Percentiles rank a stretch among this genome's conserved stretches.
Evolutionary conservation across 2,888 invertebrate species (phyloP).

Genomic region (Dasysyrphus albostriatus): DNA sequence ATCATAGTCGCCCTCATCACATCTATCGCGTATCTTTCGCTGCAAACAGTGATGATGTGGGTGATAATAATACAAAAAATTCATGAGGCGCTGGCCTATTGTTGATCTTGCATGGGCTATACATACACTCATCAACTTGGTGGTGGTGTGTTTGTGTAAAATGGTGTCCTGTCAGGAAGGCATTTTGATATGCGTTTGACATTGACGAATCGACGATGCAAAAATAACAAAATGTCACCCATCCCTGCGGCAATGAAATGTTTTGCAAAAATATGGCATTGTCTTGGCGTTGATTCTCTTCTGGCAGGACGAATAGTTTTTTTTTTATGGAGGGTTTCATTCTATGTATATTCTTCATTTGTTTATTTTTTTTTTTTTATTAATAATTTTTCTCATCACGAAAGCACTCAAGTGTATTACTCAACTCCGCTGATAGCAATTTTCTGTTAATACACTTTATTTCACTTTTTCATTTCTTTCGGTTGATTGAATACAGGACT

Average conservation of each 20-base stretch:
- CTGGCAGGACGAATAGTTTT: conserved; percentile 32
- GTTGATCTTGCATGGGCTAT: conserved; percentile 19
- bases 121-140: not conserved
- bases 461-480: conserved; percentile 52
- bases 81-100: conserved; percentile 52
- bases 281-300: conserved; percentile 35
- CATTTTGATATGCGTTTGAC: conserved; percentile 82
- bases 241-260: not conserved
- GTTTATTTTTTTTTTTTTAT: conserved; percentile 11
- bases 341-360: conserved; percentile 4
- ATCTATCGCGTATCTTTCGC: not conserved
- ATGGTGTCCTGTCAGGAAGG: conserved; percentile 65
- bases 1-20: not conserved
- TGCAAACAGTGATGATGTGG: not conserved
- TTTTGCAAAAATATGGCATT: conserved; percentile 32
- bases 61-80: conserved; percentile 60
- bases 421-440: conserved; percentile 49
- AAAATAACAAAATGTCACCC: conserved; percentile 20
- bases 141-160: conserved; percentile 28
- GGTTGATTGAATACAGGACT: conserved; percentile 57
- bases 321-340: not conserved
- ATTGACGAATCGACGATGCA: conserved; percentile 82
- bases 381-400: conserved; percentile 45
- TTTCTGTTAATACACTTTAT: conserved; percentile 47
- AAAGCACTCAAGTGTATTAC: conserved; percentile 70